Evolutionary conservation across 2,797 vertebrate genomes (phyloP), one percentile per base, ranked within the genome.

Genomic region (Pempheris klunzingeri): DNA sequence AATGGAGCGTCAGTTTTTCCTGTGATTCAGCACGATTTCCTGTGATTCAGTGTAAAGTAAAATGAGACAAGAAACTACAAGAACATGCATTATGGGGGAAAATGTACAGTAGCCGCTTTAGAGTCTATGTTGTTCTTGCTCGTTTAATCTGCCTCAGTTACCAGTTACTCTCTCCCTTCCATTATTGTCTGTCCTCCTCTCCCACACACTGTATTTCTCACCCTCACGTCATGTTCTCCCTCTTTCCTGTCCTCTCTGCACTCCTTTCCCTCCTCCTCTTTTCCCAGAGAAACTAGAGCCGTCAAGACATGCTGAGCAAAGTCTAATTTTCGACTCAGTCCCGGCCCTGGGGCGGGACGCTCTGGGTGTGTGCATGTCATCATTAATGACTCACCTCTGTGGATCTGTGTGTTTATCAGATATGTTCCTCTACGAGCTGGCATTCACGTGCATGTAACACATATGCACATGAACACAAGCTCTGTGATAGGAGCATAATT

Each of bases 221-320:
- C 66, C 36, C 74, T 54, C 3, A 0, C 74, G 77, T 72, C 34
- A 61, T 54, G 57, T 63, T 77, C 36, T 41, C 15, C 41, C 43
- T 53, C 30, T 4, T n/a, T 36, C 41, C 43, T 11, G 54, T n/a
- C 12, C n/a, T 5, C 20, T 32, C 57, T 24, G 17, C n/a, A 10
- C 41, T 50, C 4, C 14, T 14, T 38, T 58, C 38, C 49, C 50
- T 46, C 46, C 57, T n/a, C n/a, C 32, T 57, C 20, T 6, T 49
- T 61, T 70, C 39, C 43, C 69, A 62, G 57, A 66, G 74, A 87
- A 85, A 71, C 44, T 34, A 47, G 77, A 79, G 61, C 61, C 80
- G 90, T 80, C 69, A 30, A 32, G 68, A 85, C 89, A 62, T 46
- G 89, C 85, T 44, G 69, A 83, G 58, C 76, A 47, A 77, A 78